Percentiles rank a stretch among this genome's conserved stretches.
phyloP scores from a whole-genome alignment of 2,888 invertebrate species.

The Drosophila tanythrix region DNA sequence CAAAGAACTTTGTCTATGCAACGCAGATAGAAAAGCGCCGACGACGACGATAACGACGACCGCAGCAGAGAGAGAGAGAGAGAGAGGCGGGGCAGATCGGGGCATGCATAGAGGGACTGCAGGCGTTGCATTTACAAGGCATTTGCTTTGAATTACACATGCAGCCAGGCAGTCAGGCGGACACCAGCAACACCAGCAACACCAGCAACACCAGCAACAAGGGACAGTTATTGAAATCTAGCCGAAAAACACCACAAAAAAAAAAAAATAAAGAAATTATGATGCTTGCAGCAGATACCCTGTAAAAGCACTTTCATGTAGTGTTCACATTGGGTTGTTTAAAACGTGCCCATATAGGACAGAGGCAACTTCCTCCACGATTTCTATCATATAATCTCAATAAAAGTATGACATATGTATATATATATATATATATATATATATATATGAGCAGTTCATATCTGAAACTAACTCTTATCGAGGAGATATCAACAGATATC shows the following conservation, averaged over 20 bases:
- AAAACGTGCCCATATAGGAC: neutral
- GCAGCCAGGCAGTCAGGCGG: slow-evolving; percentile 10
- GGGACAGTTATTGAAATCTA: slow-evolving; percentile 40
- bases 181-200: slow-evolving; percentile 31
- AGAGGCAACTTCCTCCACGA: too few relatives aligned
- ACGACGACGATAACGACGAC: neutral
- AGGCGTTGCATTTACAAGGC: slow-evolving; percentile 57
- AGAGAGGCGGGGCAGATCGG: neutral
- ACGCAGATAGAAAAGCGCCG: slow-evolving; percentile 12
- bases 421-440: too few relatives aligned
- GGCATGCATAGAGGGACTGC: slow-evolving; percentile 5
- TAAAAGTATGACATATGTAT: too few relatives aligned
- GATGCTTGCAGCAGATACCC: neutral
- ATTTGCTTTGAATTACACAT: slow-evolving; percentile 59
- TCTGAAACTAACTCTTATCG: neutral
- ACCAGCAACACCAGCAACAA: slow-evolving; percentile 33
- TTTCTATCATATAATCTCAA: too few relatives aligned
- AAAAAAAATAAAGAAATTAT: neutral
- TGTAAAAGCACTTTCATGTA: neutral
- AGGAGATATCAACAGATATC: neutral
- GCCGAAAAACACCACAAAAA: neutral
- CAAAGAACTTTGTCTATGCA: slow-evolving; percentile 43
- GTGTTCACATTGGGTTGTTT: neutral
- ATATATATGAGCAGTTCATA: neutral
- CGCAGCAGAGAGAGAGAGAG: too few relatives aligned